Evolutionary conservation across 2,888 invertebrate genomes (phyloP), one percentile per base, ranked within the genome.

Genomic region (Cecidostiba fungosa): DNA sequence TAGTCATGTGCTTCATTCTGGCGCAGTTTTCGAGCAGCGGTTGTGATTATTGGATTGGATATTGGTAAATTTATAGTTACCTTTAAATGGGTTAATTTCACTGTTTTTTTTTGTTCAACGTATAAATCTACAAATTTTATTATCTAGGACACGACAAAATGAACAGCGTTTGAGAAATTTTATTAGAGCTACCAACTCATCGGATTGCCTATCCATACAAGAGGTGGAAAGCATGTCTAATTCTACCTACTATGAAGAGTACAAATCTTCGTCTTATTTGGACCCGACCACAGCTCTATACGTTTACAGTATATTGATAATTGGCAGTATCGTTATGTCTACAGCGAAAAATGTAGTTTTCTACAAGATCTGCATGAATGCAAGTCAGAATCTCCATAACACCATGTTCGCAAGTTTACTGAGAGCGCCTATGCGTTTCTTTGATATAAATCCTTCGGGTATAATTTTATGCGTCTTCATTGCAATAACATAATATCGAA

Each of bases 341-440:
- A 95, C 95, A n/a, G 92, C 91, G 86, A 95, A 97, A 90, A 97
- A 97, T 5, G 91, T 96, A 5, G 90, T 96, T 73, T 97, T 97
- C 93, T 96, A 96, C 90, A 95, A 95, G 93, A 95, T 96, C 77
- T 96, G 97, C 91, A 96, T 97, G 95, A 95, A 95, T 50, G 96
- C 97, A 29, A 97, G 97, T 0, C 95, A 95, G 88, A 95, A 94
- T 82, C 94, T 98, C 0, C 98, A 98, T 93, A 96, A 96, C 90
- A 94, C 93, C 36, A 97, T 98, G 97, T 97, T 98, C 92, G 94
- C 95, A 29, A 95, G 96, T 89, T 95, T 98, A 54, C 92, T 98
- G 14, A 94, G 96, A 87, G 96, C 97, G 0, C 96, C 97, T 0
- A 96, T 97, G 95, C 94, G 95, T 36, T 98, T 98, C 94, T 98